Conservation (phyloP, 2,797 vertebrate species). For the Dermochelys coriacea region DNA sequence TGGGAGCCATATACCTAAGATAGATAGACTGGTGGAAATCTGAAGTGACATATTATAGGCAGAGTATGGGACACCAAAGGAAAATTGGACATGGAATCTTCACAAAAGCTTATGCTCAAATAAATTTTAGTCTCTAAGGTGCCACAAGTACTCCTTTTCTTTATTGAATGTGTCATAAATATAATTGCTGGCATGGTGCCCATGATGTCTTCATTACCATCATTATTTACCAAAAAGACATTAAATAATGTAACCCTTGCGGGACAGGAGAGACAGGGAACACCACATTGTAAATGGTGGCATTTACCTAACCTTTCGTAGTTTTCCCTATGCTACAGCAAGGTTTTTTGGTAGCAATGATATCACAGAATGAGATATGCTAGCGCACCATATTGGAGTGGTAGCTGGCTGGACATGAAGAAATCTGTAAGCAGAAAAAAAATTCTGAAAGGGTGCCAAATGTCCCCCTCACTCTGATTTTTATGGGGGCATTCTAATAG, state of each 20-base stretch:
- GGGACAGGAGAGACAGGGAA: not conserved
- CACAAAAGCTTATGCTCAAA: too few species aligned
- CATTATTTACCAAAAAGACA: not conserved
- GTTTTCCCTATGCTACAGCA: not conserved
- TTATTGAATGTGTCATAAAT: not conserved
- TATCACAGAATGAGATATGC: not conserved
- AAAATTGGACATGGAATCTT: not conserved
- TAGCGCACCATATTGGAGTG: not conserved
- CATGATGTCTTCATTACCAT: not conserved
- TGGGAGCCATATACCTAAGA: not conserved
- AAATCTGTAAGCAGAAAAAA: not conserved
- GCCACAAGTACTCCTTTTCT: too few species aligned
- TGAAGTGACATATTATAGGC: not conserved
- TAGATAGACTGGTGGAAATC: not conserved
- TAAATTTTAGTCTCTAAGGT: too few species aligned
- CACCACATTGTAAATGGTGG: not conserved
- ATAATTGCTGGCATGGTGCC: not conserved
- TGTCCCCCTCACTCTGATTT: not conserved
- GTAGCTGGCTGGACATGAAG: not conserved
- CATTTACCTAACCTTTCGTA: not conserved
- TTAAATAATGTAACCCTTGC: not conserved
- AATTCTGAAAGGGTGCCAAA: not conserved
- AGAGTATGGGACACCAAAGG: not conserved
- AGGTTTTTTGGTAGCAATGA: not conserved
- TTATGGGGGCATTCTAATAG: not conserved